Conservation (phyloP, 2,797 vertebrate species). For the Cottoperca gobio region DNA sequence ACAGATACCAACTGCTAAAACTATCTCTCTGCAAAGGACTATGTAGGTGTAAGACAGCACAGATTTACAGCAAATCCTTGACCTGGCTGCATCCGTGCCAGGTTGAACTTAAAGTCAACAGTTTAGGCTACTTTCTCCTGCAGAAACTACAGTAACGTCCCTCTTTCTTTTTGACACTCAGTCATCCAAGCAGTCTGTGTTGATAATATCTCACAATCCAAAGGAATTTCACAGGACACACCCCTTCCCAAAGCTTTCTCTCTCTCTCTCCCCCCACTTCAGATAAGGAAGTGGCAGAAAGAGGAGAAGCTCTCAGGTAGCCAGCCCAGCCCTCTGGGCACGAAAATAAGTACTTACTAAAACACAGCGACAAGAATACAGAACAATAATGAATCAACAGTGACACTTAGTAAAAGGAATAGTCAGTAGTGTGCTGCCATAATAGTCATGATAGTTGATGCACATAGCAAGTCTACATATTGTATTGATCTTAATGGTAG, state of each 20-base stretch:
- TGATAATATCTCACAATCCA: slow-evolving; percentile 67
- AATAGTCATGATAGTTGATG: background rate
- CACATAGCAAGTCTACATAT: background rate
- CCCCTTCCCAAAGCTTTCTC: slow-evolving; percentile 40
- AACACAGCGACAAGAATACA: background rate
- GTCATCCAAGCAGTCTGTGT: slow-evolving; percentile 41
- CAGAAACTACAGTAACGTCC: slow-evolving; percentile 23
- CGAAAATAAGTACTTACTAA: slow-evolving; percentile 17
- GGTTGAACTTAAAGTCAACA: background rate
- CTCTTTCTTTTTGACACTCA: slow-evolving; percentile 19
- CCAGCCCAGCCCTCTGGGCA: slow-evolving; percentile 41
- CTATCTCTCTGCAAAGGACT: background rate
- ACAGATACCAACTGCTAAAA: background rate
- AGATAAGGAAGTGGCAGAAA: slow-evolving; percentile 68
- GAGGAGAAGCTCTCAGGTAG: slow-evolving; percentile 57
- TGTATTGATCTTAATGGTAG: background rate
- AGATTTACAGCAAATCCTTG: background rate
- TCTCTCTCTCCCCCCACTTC: slow-evolving; percentile 21
- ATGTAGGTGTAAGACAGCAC: background rate
- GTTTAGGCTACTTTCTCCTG: background rate
- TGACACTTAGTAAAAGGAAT: background rate
- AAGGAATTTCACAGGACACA: slow-evolving; percentile 74
- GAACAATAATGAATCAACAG: background rate
- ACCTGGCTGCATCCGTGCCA: no score
- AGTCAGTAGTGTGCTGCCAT: background rate